Evolutionary conservation across 2,888 invertebrate species (phyloP), one percentile per base, ranked within the genome.

Genomic region (Seira ritae): DNA sequence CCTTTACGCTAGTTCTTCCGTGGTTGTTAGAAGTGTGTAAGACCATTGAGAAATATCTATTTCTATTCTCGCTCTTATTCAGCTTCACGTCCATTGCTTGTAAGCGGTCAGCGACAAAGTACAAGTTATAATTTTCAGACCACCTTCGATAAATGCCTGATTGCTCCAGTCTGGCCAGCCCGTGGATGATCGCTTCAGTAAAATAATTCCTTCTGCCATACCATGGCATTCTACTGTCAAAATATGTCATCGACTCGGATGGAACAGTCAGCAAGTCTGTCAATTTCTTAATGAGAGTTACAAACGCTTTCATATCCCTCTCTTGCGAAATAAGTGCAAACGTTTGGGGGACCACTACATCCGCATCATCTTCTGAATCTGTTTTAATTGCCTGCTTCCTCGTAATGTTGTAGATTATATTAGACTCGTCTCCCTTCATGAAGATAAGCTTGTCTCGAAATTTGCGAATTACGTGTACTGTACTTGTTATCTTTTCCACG

Each of bases 251-350:
- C 22, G 17, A 23, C n/a, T 68, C 24, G 8, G 19, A 55, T 2
- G 24, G 24, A 55, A 76, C 17, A 3, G 55, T 67, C 19, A 46
- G 15, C 22, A 68, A 17, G 17, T 76, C 37, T 2, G 68, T 55
- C 4, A 68, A 17, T 31, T 67, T 68, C 55, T 50, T 55, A 1
- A 76, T 55, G 0, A 76, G 68, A 1, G 68, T 15, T 1, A 60
- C 23, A 55, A 76, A 76, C 15, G 55, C 8, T 8, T 69, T 68
- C 20, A 23, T 17, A 31, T 76, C 68, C 12, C 46, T 15, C 15
- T 76, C 76, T 23, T 2, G 19, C 8, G 22, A 22, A 24, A 76
- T 68, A 17, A 76, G 8, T 12, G 76, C 76, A 55, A 76, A 76
- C 17, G 46, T 76, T 1, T 10, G 1, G 0, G 50, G 55, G 1